A percentile compares a stretch with the other conserved stretches of the same genome.
These are phyloP conservation scores for Didymodactylos carnosus DNA, from an alignment of 2,888 invertebrate species.

Conservation along the genomic window DNA sequence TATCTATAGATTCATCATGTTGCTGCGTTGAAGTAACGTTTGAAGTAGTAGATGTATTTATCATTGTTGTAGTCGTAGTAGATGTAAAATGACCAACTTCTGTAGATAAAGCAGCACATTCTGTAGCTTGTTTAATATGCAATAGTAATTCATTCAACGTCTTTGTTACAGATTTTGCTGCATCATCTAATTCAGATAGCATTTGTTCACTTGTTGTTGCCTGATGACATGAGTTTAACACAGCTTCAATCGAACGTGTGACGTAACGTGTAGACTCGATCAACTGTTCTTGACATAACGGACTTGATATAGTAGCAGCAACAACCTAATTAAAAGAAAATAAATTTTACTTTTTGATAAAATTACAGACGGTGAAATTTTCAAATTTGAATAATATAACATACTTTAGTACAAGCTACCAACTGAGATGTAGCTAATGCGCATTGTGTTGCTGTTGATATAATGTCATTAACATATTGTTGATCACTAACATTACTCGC, in stretches of 20 bases:
- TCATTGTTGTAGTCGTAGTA: neutral
- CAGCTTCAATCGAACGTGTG: constrained; percentile 65
- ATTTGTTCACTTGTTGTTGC: neutral
- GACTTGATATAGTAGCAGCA: constrained; percentile 42
- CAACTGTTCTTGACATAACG: constrained; percentile 59
- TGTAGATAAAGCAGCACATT: neutral
- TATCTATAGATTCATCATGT: constrained; percentile 66
- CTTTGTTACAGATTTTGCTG: neutral
- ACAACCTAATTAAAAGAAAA: constrained; percentile 36
- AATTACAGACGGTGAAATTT: neutral
- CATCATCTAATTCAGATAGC: constrained; percentile 1
- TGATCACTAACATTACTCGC: constrained; percentile 64
- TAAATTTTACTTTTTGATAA: neutral
- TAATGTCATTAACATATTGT: constrained; percentile 60
- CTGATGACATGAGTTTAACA: constrained; percentile 46
- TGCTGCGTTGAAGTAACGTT: constrained; percentile 13
- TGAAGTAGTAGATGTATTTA: constrained; percentile 60
- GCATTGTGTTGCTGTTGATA: constrained; percentile 84
- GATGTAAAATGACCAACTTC: neutral
- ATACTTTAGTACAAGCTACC: constrained; percentile 79
- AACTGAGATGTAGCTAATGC: constrained; percentile 89
- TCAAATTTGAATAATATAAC: constrained; percentile 2
- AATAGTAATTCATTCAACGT: neutral
- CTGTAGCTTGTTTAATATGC: neutral
- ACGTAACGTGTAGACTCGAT: constrained; percentile 78